Evolutionary conservation across 2,797 vertebrate species (phyloP), one percentile per base, ranked within the genome.

Genomic region (Echiichthys vipera): DNA sequence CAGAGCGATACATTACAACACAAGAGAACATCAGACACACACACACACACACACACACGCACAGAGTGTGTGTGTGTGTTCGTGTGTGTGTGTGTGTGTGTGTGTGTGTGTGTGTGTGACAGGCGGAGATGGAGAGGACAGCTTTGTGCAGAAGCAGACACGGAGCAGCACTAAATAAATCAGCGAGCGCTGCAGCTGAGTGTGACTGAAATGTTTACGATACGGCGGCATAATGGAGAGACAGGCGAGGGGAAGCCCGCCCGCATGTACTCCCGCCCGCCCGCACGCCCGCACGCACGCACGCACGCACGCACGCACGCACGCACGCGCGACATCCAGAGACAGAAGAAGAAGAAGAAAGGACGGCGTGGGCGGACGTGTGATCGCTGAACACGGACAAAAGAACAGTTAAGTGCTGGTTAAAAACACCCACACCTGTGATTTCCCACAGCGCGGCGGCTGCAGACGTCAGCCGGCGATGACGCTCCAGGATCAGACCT

Each of bases 151-250:
- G 71, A 27, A 65, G 71, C 74, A 71, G 78, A 86, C 69, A 27
- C 17, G 45, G 62, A 79, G 78, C 64, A 61, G 65, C 37, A 32
- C 72, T 75, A 81, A 90, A 93, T 91, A 91, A 93, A 93, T 91
- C 89, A 90, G 81, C 53, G 71, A n/a, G 74, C 14, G 22, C 85
- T 69, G 75, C 79, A 63, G 77, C 81, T 87, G 84, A 88, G 83
- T 88, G 84, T 89, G 91, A 92, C 82, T 88, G 88, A 93, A 91
- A 88, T 91, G 88, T 91, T 90, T 91, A 90, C 74, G 29, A 83
- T 84, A 77, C 12, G 49, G 9, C 64, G 6, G 59, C 61, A 68
- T 85, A 80, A 88, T 74, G 71, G 74, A 83, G 77, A 66, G 64
- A 78, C 65, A 67, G 82, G 51, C 49, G 15, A 59, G 17, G 53